These are phyloP conservation scores for Pandion haliaetus DNA, from an alignment of 2,113 vertebrate species.

Conservation along the genomic window DNA sequence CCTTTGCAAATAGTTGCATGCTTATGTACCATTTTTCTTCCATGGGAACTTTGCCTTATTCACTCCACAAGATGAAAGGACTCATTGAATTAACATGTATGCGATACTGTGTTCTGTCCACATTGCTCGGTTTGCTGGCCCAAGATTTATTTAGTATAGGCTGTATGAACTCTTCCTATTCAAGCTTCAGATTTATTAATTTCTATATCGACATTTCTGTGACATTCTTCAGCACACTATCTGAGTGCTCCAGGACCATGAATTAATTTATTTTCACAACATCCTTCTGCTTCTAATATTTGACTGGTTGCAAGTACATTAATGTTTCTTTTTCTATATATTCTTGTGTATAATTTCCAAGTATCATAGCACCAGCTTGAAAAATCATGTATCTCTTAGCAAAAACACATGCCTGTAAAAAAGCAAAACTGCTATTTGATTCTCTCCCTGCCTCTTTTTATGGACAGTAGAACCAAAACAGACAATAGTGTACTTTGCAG, in stretches of 20 bases:
- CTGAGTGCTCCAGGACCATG: neutral
- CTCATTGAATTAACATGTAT: neutral
- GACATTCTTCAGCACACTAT: neutral
- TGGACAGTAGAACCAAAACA: neutral
- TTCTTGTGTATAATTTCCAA: neutral
- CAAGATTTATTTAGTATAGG: neutral
- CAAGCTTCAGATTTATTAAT: neutral
- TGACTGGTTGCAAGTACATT: neutral
- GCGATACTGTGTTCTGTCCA: neutral
- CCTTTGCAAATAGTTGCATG: neutral
- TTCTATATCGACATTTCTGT: neutral
- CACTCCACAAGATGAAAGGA: neutral
- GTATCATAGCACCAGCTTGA: neutral
- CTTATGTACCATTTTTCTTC: neutral
- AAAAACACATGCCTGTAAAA: neutral
- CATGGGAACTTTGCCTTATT: neutral
- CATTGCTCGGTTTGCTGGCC: neutral
- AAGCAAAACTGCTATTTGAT: neutral
- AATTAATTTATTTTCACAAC: neutral
- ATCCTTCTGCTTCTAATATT: neutral
- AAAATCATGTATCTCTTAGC: neutral
- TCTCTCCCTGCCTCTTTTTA: neutral
- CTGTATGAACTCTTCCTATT: neutral
- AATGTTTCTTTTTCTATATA: neutral
- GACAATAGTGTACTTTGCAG: neutral